A percentile compares a stretch with the other conserved stretches of the same genome.
Evolutionary conservation across 2,797 vertebrate genomes (phyloP).

Genomic region (Scolopax bukidnonensis): DNA sequence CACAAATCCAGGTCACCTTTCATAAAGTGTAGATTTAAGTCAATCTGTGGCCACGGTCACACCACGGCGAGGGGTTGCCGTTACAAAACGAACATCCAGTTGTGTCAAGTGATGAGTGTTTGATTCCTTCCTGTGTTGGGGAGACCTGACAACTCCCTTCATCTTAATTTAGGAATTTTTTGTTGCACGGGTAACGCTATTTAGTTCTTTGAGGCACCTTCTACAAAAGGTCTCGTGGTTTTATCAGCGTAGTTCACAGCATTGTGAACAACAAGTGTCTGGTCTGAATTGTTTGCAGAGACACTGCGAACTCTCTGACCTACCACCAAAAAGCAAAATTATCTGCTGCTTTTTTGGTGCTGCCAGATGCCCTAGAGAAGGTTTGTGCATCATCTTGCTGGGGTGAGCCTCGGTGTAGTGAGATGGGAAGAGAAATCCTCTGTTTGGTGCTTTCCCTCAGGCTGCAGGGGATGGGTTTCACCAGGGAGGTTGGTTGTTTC

Average conservation of each 20-base stretch:
- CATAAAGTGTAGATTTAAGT: accelerated
- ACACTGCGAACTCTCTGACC: not conserved
- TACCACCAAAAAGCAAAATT: accelerated
- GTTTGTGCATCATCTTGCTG: accelerated
- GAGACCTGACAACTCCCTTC: not conserved
- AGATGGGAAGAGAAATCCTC: not conserved
- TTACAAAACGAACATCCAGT: accelerated
- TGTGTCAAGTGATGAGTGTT: accelerated
- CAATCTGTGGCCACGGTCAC: accelerated
- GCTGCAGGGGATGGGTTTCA: not conserved
- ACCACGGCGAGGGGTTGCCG: not conserved
- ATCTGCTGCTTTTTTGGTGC: not conserved
- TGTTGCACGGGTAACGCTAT: not conserved
- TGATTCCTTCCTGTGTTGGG: not conserved
- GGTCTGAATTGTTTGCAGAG: not conserved
- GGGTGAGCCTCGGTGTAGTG: accelerated
- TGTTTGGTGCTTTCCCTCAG: not conserved
- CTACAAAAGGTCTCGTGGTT: not conserved
- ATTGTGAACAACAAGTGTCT: accelerated
- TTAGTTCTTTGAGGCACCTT: not conserved
- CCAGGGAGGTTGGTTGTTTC: not conserved
- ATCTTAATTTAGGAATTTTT: accelerated
- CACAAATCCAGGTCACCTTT: not conserved
- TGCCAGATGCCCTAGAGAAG: accelerated
- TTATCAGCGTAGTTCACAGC: not conserved